Evolutionary conservation across 1,140 invertebrate species (phyloP).

Genomic region (Cydia amplana): DNA sequence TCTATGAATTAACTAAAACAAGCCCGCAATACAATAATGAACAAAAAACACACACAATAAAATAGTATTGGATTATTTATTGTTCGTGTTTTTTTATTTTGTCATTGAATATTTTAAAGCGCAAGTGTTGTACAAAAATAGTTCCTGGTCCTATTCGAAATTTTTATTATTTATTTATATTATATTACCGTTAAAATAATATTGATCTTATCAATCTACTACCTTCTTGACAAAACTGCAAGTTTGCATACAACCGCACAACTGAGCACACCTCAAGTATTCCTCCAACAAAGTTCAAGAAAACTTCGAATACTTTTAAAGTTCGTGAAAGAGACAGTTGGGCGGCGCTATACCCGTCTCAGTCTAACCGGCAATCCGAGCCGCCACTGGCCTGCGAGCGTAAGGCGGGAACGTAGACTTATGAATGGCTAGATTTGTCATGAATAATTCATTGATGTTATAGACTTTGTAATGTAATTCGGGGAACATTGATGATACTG

Average conservation of each 20-base stretch:
- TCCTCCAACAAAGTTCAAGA: constrained; percentile 1
- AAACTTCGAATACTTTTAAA: constrained; percentile 20
- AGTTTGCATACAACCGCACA: background rate
- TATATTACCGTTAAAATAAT: no score
- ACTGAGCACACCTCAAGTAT: background rate
- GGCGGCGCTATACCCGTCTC: constrained; percentile 39
- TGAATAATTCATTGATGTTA: background rate
- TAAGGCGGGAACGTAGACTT: constrained; percentile 46
- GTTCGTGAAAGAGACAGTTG: constrained; percentile 49
- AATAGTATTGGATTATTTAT: no score
- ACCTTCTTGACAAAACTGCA: background rate
- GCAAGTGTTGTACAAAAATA: no score
- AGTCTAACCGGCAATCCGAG: constrained; percentile 53
- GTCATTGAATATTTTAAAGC: no score
- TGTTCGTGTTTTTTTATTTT: no score
- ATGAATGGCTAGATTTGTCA: constrained; percentile 40
- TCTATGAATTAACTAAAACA: no score
- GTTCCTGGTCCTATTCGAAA: no score
- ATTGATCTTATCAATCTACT: no score
- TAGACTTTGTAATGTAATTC: background rate
- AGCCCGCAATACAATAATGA: no score
- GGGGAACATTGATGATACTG: background rate
- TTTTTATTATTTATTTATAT: no score
- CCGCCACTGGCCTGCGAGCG: constrained; percentile 50
- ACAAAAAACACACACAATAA: no score